Base-by-base conservation (phyloP, 2,888 invertebrate species). In the Euzetes globulus region DNA sequence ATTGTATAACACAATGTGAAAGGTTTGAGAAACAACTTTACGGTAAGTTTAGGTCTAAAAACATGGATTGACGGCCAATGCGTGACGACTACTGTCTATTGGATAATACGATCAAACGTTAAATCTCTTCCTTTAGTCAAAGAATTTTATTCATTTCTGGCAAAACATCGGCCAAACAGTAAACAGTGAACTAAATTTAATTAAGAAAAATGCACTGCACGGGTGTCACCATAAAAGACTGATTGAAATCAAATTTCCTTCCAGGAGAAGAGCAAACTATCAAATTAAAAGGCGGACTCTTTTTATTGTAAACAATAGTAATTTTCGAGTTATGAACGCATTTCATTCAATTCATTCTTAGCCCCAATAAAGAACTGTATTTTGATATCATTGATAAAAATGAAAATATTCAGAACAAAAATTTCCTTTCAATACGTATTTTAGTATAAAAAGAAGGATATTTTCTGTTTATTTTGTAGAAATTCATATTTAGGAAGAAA, bases 251-350 rank as follows among this genome's bases (percentile, higher is more conserved):
- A 60, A 60, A 27, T 60, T 29, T 27, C 15, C 7, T 13, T 60
- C 25, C n/a, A n/a, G n/a, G n/a, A n/a, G n/a, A n/a, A n/a, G n/a
- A n/a, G n/a, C 11, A 29, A 5, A 52, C 52, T 27, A 33, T 11
- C 60, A 60, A 60, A 60, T 60, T 60, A 60, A 60, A 60, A 27
- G 60, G 27, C 60, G 29, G 60, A 60, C 33, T 6, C 33, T 4
- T n/a, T 60, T 17, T 13, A 13, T n/a, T 19, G n/a, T 52, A 52
- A 52, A 52, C 19, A 19, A 11, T 25, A 27, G 27, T 17, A 27
- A 60, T 60, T 60, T 60, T 60, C 60, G 13, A 52, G 27, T 60
- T 60, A 60, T 60, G 19, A 60, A 60, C 60, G 60, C 60, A 60
- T 60, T 15, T 60, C 60, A 60, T 11, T 27, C 60, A 60, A 27